Evolutionary conservation across 2,797 vertebrate genomes (phyloP).

Genomic region (Pipistrellus nathusii): DNA sequence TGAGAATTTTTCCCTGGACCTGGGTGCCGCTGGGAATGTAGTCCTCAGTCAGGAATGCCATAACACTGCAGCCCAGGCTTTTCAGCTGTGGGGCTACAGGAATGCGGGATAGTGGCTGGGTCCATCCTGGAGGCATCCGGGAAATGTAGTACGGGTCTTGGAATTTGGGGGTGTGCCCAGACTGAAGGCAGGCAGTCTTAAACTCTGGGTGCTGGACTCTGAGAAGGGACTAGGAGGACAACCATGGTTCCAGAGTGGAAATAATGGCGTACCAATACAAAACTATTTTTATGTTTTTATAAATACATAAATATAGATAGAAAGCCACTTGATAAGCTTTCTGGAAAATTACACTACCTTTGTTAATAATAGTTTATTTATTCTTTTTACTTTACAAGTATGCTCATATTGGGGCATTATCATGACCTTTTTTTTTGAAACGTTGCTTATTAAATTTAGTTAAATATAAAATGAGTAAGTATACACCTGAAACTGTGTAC

Average conservation of each 20-base stretch:
- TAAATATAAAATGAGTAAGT: slow-evolving; percentile 6
- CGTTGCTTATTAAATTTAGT: slow-evolving; percentile 7
- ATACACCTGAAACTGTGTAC: neutral
- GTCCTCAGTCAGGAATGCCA: accelerated
- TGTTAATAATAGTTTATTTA: slow-evolving; percentile 43
- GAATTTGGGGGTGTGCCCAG: neutral
- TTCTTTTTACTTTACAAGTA: neutral
- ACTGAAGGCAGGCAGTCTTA: neutral
- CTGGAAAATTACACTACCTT: neutral
- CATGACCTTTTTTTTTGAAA: slow-evolving; percentile 24
- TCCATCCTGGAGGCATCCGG: neutral
- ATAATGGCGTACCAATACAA: neutral
- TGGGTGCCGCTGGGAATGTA: neutral
- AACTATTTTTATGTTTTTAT: neutral
- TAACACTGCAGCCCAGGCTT: neutral
- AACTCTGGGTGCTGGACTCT: no score
- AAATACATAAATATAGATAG: neutral
- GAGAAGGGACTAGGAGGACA: neutral
- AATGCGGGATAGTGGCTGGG: neutral
- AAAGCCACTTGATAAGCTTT: neutral
- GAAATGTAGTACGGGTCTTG: neutral
- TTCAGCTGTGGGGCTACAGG: neutral
- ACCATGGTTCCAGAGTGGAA: neutral
- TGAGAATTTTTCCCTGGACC: no score
- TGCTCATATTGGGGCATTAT: neutral